Base-by-base conservation (phyloP, 2,113 vertebrate species). In the Phyllopteryx taeniolatus region DNA sequence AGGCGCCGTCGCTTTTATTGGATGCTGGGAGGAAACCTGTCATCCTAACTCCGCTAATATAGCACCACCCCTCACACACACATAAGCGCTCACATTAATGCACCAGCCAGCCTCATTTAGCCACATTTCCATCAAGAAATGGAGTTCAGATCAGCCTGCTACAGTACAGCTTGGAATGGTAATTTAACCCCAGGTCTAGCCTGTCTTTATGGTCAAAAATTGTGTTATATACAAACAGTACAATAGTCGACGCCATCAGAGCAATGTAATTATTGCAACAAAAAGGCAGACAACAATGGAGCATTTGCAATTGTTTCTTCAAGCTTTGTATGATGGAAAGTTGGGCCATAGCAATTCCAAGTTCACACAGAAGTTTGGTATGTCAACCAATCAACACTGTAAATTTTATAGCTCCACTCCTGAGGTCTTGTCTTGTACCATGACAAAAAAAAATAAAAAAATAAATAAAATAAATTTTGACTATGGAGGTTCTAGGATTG, bases 1-100 rank as follows among this genome's bases (percentile, higher is more conserved):
- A 70, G 27, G 73, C 76, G 79, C 72, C 67, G 68, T 71, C 44
- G 60, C 83, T 71, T 85, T 88, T 83, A 88, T 87, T 83, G 77
- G 65, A 81, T 76, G 73, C 60, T 65, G 31, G 69, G 67, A 74
- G 70, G 59, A 79, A 73, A 79, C 66, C 75, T 68, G 79, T 79
- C 85, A 78, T 82, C 70, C 70, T 33, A 77, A 82, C 80, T 77
- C 72, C 57, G 80, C 81, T 75, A 79, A 79, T 82, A 81, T 68
- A 84, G 79, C 78, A 49, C 71, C 33, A 74, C 46, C 51, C 76
- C 64, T 71, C 14, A 3, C 70, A 27, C 42, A 22, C 63, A 65
- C 63, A 70, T 56, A 69, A 56, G 63, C 69, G 47, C 49, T 72
- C 53, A 70, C 73, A 72, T 62, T 72, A 39, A 68, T 62, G 75